phyloP scores from a whole-genome alignment of 2,888 invertebrate species.

The Lydus trimaculatus region DNA sequence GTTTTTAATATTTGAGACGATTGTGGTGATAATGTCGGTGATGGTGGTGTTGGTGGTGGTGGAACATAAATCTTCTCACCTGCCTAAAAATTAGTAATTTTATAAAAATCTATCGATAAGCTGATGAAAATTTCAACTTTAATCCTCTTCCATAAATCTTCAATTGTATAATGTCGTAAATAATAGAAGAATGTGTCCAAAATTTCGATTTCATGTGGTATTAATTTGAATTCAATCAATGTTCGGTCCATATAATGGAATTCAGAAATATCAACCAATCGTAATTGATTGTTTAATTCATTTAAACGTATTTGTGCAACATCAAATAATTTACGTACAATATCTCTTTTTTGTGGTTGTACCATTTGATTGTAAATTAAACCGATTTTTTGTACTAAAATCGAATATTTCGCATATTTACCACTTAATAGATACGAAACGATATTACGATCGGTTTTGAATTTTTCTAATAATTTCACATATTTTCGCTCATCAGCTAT shows the following conservation, averaged over 20 bases:
- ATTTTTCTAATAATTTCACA: constrained; percentile 37
- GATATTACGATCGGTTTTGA: constrained; percentile 60
- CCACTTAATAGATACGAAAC: constrained; percentile 64
- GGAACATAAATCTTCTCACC: constrained; percentile 52
- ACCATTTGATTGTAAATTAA: constrained; percentile 68
- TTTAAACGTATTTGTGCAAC: constrained; percentile 65
- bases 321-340: constrained; percentile 67
- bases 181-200: constrained; percentile 69
- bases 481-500: constrained; percentile 56
- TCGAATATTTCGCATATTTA: constrained; percentile 64
- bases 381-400: constrained; percentile 66
- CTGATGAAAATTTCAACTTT: constrained; percentile 24
- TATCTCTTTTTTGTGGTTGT: constrained; percentile 67
- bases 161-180: constrained; percentile 63
- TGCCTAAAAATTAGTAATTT: constrained; percentile 31
- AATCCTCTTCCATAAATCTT: constrained; percentile 52
- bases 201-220: constrained; percentile 72
- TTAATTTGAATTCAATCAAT: constrained; percentile 71
- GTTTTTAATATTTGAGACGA: not conserved
- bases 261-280: constrained; percentile 67
- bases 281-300: constrained; percentile 66
- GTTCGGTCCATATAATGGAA: constrained; percentile 78
- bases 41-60: constrained; percentile 38
- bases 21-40: too few species aligned
- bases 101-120: not conserved